These are phyloP conservation scores for Triops longicaudatus DNA, from an alignment of 1,140 invertebrate species.

Conservation along the genomic window DNA sequence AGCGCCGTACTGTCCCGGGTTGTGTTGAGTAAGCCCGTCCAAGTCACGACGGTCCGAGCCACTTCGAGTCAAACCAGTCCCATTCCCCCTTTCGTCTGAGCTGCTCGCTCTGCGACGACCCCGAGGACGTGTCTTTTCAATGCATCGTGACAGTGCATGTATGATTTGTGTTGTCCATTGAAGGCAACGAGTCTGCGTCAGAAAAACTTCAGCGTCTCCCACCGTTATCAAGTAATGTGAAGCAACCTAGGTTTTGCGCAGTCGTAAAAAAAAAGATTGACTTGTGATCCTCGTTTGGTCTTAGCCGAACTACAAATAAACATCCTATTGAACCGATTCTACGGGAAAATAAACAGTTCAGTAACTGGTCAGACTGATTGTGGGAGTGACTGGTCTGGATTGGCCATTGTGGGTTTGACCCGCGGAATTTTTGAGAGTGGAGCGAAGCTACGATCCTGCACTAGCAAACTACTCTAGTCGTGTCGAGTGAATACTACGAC, in stretches of 20 bases:
- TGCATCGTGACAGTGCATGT: background rate
- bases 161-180: background rate
- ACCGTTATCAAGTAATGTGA: background rate
- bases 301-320: background rate
- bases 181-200: background rate
- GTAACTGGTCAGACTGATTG: background rate
- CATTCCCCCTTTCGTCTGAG: background rate
- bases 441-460: no score
- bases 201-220: background rate
- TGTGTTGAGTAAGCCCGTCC: background rate
- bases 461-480: no score
- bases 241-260: background rate
- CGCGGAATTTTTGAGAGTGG: no score
- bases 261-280: background rate
- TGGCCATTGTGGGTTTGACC: no score
- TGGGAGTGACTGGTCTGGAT: background rate
- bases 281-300: background rate
- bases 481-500: no score
- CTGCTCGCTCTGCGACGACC: background rate
- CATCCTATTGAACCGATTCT: background rate
- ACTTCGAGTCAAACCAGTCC: background rate
- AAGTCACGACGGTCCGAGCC: background rate
- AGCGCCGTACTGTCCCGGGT: conserved; percentile 4
- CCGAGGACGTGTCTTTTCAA: background rate
- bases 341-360: background rate